Base-by-base conservation (phyloP, 92 coral and sea anemone species). In the Phenganax marumi region DNA sequence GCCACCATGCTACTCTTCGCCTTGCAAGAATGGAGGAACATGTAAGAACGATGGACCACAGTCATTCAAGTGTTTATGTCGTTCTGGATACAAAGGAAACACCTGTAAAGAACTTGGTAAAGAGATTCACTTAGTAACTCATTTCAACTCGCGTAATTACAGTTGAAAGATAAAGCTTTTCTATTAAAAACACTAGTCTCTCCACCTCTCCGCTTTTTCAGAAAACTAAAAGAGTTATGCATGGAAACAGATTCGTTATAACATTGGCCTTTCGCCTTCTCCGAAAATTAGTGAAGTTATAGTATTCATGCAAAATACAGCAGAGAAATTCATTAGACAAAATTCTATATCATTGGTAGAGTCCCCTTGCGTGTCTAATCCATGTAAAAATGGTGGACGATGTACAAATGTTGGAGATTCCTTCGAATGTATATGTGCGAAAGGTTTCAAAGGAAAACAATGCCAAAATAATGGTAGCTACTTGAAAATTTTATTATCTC, bases 71-170 rank as follows among this genome's bases (percentile, higher is more conserved):
- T 49, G 58, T 72, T 48, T 14, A 10, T 49, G 58, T 52, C 46
- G 18, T 23, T 22, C 62, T 51, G 79, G 48, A 52, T 74, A 66
- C 25, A 66, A 66, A 66, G 72, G 72, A 39, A 66, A 66, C 18
- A 66, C 17, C 3, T 66, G 72, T 49, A 18, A 25, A 5, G 72
- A 66, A 49, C 17, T 66, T 12, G 72, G 72, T 66, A 58, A 58
- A 13, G 5, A 58, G 21, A 13, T 33, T 33, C 43, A 33, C 43
- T 33, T 33, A 33, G 2, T 33, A 33, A 5, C 43, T 33, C 43
- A 33, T 5, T 33, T 33, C 2, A 33, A 33, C 43, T 33, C 43
- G 5, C 43, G 43, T 33, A 33, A 33, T 5, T 33, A 5, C 43
- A 33, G 43, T 33, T 1, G 43, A 33, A 33, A 33, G 43, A 33